Evolutionary conservation across 2,797 vertebrate species (phyloP), one percentile per base, ranked within the genome.

Genomic region (Bovichtus diacanthus): DNA sequence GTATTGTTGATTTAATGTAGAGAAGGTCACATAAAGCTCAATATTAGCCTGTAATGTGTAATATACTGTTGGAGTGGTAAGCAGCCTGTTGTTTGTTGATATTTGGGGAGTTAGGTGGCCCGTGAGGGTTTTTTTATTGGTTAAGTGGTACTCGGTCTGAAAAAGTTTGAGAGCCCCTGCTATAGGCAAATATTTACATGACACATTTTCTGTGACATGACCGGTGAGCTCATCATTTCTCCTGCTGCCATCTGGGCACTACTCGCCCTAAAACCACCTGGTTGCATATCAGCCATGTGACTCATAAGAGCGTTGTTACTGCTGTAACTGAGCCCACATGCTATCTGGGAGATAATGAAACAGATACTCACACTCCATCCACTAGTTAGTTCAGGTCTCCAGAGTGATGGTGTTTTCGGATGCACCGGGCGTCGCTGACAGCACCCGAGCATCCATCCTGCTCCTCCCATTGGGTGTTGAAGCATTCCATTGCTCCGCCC

Each of bases 401-500:
- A 10, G 75, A 58, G 82, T 21, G 23, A 31, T 7, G 23, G 55
- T 62, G 55, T 41, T 81, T 80, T 68, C 16, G 60, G 79, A 88
- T 76, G 73, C 78, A 21, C 21, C 41, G 16, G 79, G 74, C 23
- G 31, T 80, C 53, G 34, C 89, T 49, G 83, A 36, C 38, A 53
- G 81, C 86, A 6, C 66, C 21, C 18, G 3, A 66, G 71, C 81
- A 70, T 71, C 81, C 51, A 41, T 4, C 51, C 74, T 3, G 43
- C 46, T 55, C 84, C 87, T 86, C 89, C 86, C 70, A 67, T 7
- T 23, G 72, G 67, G 71, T 80, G 84, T 81, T 54, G 49, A 81
- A 82, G 80, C 79, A 43, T 82, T 82, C 74, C 44, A 27, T 73
- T 23, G 82, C 90, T 41, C 89, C 92, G 1, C 89, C 88, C 86